These are phyloP conservation scores for Vidua chalybeata DNA, from an alignment of 2,113 vertebrate genomes.

Conservation along the genomic window DNA sequence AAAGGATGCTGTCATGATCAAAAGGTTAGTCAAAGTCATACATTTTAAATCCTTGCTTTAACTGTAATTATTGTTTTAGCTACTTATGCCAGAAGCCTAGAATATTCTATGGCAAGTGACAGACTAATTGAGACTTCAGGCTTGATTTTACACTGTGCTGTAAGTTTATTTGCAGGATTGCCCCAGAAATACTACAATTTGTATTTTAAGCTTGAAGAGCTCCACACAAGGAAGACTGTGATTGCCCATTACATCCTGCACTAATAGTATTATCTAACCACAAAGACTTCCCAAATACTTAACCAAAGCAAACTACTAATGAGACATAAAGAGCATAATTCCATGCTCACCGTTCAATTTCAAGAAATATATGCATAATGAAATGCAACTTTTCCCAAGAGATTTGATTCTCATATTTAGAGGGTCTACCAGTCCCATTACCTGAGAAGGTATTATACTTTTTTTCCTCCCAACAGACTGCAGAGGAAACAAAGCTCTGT, in stretches of 20 bases:
- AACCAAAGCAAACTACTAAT: background rate
- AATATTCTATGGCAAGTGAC: slow-evolving; percentile 1
- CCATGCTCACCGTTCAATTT: background rate
- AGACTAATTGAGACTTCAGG: slow-evolving; percentile 33
- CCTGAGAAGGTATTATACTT: background rate
- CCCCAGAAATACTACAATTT: background rate
- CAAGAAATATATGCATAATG: background rate
- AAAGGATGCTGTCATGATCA: background rate
- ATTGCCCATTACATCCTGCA: background rate
- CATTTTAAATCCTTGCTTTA: background rate
- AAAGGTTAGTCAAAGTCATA: background rate
- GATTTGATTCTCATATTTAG: background rate
- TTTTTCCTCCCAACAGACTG: background rate
- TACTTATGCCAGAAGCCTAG: background rate
- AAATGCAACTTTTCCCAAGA: background rate
- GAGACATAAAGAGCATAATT: background rate
- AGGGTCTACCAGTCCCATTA: background rate
- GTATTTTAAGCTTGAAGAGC: slow-evolving; percentile 31
- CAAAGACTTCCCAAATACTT: background rate
- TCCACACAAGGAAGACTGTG: slow-evolving; percentile 1
- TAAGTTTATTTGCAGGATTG: background rate
- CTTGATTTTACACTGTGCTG: slow-evolving; percentile 10
- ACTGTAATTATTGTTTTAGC: background rate
- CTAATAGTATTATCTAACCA: slow-evolving; percentile 8
- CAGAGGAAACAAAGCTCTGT: background rate